Evolutionary conservation across 2,888 invertebrate species (phyloP).

Genomic region (Cephus pulcher): DNA sequence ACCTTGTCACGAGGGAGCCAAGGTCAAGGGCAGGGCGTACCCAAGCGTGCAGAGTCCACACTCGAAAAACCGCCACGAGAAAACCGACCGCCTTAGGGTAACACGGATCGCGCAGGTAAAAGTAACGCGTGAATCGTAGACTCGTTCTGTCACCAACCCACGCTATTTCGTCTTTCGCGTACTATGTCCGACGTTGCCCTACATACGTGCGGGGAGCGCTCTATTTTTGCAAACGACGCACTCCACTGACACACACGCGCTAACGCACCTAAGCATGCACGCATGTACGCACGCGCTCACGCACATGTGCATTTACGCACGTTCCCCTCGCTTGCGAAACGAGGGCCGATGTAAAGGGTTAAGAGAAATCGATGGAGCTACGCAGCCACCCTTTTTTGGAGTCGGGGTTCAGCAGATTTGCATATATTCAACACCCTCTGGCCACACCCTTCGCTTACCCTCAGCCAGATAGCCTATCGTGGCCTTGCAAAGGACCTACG

Average conservation of each 20-base stretch:
- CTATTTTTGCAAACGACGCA: background rate
- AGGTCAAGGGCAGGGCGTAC: background rate
- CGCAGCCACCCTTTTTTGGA: slow-evolving; percentile 32
- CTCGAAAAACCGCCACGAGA: background rate
- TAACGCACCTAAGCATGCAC: too few relatives aligned
- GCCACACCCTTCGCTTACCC: slow-evolving; percentile 47
- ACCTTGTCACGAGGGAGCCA: background rate
- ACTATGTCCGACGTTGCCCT: background rate
- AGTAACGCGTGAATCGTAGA: background rate
- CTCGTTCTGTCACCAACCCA: background rate
- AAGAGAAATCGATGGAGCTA: slow-evolving; percentile 64
- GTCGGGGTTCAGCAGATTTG: background rate
- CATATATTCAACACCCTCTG: slow-evolving; percentile 16
- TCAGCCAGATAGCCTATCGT: background rate
- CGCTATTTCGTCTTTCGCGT: background rate
- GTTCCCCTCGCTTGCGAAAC: slow-evolving; percentile 17
- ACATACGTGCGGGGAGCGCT: slow-evolving; percentile 3
- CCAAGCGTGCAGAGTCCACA: background rate
- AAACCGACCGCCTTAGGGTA: background rate
- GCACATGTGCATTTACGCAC: slow-evolving; percentile 19
- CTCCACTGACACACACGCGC: background rate
- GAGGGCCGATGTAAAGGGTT: slow-evolving; percentile 21
- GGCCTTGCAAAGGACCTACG: background rate
- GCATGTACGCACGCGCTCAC: background rate
- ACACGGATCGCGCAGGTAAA: background rate